Percentiles rank a stretch among this genome's conserved stretches.
phyloP scores from a whole-genome alignment of 2,113 vertebrate genomes.

The Girardinichthys multiradiatus region DNA sequence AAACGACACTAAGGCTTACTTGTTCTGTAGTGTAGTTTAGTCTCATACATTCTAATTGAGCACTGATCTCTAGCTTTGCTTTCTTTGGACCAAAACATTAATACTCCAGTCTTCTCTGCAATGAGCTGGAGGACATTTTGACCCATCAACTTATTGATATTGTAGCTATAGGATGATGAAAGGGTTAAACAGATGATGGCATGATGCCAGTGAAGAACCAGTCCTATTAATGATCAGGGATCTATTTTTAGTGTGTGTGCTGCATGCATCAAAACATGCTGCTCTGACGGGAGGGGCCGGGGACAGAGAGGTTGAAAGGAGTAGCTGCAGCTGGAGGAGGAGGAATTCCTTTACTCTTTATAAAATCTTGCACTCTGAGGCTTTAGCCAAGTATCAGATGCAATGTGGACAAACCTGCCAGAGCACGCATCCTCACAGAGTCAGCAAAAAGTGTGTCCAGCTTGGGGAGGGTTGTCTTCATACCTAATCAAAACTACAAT shows the following conservation, averaged over 20 bases:
- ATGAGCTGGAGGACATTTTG: background rate
- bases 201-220: background rate
- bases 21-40: no score
- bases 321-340: background rate
- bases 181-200: background rate
- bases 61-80: no score
- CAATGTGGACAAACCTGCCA: background rate
- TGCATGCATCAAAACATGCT: background rate
- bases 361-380: background rate
- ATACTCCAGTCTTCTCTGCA: background rate
- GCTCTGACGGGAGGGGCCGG: background rate
- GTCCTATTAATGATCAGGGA: background rate
- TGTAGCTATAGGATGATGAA: background rate
- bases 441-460: slow-evolving; percentile 26
- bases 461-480: background rate
- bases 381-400: slow-evolving; percentile 10
- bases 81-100: background rate
- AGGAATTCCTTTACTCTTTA: background rate
- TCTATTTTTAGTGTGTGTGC: slow-evolving; percentile 19
- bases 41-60: no score
- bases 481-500: background rate
- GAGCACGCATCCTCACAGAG: slow-evolving; percentile 8
- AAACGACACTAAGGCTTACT: no score
- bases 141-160: background rate
- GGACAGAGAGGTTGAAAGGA: background rate